Percentiles rank a stretch among this genome's conserved stretches.
Evolutionary conservation across 2,888 invertebrate genomes (phyloP).

Genomic region (Cinara cedri): DNA sequence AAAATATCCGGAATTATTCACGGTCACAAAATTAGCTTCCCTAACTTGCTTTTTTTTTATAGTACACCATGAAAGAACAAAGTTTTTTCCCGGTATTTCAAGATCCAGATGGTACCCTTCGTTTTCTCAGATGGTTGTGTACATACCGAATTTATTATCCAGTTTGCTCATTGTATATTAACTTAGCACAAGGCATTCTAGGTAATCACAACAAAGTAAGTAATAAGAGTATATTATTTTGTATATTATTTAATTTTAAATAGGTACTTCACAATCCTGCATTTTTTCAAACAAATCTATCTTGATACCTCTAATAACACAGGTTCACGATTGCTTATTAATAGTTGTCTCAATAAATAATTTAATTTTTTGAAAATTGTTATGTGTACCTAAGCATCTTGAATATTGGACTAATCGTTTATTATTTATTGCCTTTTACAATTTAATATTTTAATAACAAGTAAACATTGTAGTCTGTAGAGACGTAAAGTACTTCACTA

Average conservation of each 20-base stretch:
- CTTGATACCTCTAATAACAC: neutral
- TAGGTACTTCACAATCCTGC: neutral
- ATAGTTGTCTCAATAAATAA: too few species aligned
- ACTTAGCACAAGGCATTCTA: neutral
- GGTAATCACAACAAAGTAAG: slow-evolving; percentile 15
- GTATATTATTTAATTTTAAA: neutral
- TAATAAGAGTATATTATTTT: neutral
- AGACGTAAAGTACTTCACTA: too few species aligned
- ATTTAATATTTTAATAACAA: too few species aligned
- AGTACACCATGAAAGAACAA: slow-evolving; percentile 6
- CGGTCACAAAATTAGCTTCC: too few species aligned
- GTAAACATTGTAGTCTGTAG: too few species aligned
- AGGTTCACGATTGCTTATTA: too few species aligned
- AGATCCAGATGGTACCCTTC: neutral
- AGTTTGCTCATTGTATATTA: neutral
- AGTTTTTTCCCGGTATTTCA: slow-evolving; percentile 3
- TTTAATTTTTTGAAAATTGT: too few species aligned
- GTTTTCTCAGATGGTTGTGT: slow-evolving; percentile 13
- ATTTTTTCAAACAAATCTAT: neutral
- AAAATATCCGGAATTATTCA: too few species aligned
- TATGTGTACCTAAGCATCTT: too few species aligned
- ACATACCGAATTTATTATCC: slow-evolving; percentile 19
- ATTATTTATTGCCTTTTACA: too few species aligned
- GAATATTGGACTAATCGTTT: too few species aligned
- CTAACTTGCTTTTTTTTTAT: too few species aligned